A percentile compares a stretch with the other conserved stretches of the same genome.
phyloP scores from a whole-genome alignment of 2,888 invertebrate species.

The Xylocampa areola region DNA sequence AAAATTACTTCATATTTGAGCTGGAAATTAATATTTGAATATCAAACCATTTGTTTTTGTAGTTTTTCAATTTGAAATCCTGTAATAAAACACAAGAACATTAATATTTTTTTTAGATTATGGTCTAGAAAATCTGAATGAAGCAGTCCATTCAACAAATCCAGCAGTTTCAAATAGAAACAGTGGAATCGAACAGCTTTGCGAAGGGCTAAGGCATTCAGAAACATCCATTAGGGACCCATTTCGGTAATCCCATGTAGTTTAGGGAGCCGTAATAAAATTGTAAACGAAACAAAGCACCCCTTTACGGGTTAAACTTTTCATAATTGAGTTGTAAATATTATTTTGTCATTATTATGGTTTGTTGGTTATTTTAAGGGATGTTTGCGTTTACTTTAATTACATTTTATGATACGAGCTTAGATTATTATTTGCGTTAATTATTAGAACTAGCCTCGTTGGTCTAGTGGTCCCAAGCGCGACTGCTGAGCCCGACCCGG shows the following conservation, averaged over 20 bases:
- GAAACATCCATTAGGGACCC: constrained; percentile 72
- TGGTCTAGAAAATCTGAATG: not conserved
- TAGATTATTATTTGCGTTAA: no score
- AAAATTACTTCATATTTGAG: no score
- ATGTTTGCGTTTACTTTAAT: constrained; percentile 18
- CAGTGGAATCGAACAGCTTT: constrained; percentile 30
- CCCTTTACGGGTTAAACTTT: constrained; percentile 54
- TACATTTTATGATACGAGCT: constrained; percentile 12
- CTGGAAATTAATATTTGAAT: no score
- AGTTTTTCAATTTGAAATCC: no score
- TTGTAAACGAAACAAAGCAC: constrained; percentile 62
- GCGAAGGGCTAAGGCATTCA: constrained; percentile 63
- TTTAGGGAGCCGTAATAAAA: constrained; percentile 67
- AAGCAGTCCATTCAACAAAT: constrained; percentile 15
- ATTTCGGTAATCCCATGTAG: constrained; percentile 72
- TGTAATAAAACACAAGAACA: no score
- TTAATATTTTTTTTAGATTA: no score
- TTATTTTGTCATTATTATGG: constrained; percentile 47
- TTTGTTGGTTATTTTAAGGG: constrained; percentile 16
- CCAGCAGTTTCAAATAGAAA: constrained; percentile 11
- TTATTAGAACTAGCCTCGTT: no score
- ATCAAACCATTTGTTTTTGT: no score
- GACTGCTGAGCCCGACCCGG: no score
- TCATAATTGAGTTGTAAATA: constrained; percentile 57
- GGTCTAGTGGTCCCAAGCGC: no score